Evolutionary conservation across 92 coral and sea anemone genomes (phyloP).

Genomic region (Epizoanthus rinbou): DNA sequence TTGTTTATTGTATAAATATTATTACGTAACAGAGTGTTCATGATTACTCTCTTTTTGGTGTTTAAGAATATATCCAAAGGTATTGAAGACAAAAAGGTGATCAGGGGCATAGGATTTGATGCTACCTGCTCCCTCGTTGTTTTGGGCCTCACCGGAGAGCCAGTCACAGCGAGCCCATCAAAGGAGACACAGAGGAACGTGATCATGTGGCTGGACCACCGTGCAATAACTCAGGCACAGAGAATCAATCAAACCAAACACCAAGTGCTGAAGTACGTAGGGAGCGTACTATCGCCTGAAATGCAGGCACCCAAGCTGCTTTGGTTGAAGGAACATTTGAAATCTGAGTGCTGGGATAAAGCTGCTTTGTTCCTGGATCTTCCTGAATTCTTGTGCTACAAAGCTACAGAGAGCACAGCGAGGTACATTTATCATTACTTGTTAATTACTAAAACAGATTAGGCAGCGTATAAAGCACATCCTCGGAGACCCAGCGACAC

Average conservation of each 20-base stretch:
- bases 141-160: conserved; percentile 63
- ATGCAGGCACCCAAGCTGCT: conserved; percentile 94
- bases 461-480: too few relatives aligned
- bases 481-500: too few relatives aligned
- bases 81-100: conserved; percentile 49
- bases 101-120: conserved; percentile 95
- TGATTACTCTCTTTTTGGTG: neutral
- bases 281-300: conserved; percentile 91
- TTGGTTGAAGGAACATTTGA: conserved; percentile 84
- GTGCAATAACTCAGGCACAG: conserved; percentile 86
- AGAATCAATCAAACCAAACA: conserved; percentile 69
- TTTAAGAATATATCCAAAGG: conserved; percentile 40
- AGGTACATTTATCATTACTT: conserved; percentile 51
- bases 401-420: conserved; percentile 71
- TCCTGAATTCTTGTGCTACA: conserved; percentile 87
- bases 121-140: conserved; percentile 95
- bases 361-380: conserved; percentile 79
- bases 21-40: too few relatives aligned
- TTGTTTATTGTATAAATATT: too few relatives aligned
- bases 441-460: too few relatives aligned
- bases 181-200: conserved; percentile 67
- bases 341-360: conserved; percentile 65
- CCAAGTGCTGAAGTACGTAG: conserved; percentile 85
- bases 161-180: conserved; percentile 73
- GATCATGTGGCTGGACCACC: conserved; percentile 94